Percentiles rank a stretch among this genome's conserved stretches.
These are phyloP conservation scores for Strigamia transsilvanica DNA, from an alignment of 2,888 invertebrate species.

Conservation along the genomic window DNA sequence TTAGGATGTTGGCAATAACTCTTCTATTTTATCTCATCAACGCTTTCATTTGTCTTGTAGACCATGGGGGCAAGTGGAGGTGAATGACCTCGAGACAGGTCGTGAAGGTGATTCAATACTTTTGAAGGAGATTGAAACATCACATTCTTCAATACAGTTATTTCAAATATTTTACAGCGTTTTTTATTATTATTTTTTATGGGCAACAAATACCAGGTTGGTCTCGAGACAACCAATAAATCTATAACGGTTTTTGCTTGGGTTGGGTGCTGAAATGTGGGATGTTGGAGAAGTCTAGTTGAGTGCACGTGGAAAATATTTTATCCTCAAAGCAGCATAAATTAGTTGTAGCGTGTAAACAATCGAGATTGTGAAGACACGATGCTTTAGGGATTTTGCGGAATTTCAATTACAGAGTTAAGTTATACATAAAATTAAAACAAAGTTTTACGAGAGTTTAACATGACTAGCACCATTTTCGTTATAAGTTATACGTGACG, in stretches of 20 bases:
- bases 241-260: slow-evolving; percentile 2
- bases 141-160: slow-evolving; percentile 13
- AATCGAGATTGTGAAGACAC: too few relatives aligned
- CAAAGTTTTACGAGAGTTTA: too few relatives aligned
- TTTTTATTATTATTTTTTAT: not conserved
- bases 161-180: not conserved
- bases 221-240: not conserved
- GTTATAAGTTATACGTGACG: too few relatives aligned
- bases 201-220: not conserved
- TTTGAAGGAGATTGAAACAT: slow-evolving; percentile 30
- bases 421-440: too few relatives aligned
- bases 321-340: too few relatives aligned
- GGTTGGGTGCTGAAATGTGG: not conserved
- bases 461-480: too few relatives aligned
- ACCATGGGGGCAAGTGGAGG: not conserved
- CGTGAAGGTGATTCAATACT: not conserved
- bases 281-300: not conserved
- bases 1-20: slow-evolving; percentile 16
- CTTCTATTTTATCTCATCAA: slow-evolving; percentile 21
- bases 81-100: slow-evolving; percentile 26
- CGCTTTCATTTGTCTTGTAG: slow-evolving; percentile 30
- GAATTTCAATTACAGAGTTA: too few relatives aligned
- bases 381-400: too few relatives aligned
- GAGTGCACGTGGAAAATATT: too few relatives aligned
- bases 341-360: too few relatives aligned